Conservation (phyloP, 2,888 invertebrate species). For the Drosophila aldrichi region DNA sequence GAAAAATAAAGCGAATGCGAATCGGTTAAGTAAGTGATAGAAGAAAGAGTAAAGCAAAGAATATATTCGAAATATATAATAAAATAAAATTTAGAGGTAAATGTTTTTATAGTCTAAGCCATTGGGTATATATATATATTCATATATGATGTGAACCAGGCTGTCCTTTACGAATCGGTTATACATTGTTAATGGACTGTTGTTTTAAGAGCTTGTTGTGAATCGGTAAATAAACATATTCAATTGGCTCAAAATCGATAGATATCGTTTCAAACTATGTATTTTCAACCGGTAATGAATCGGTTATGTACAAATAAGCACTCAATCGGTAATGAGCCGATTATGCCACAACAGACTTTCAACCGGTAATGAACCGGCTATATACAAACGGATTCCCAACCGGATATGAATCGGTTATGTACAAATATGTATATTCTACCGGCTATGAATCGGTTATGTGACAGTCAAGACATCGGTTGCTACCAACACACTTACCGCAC, state of each 20-base stretch:
- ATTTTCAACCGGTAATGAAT: background rate
- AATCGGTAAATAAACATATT: background rate
- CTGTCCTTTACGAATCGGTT: background rate
- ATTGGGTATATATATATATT: too few relatives aligned
- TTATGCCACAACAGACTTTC: background rate
- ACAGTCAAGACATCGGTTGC: background rate
- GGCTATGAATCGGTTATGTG: background rate
- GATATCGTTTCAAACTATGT: background rate
- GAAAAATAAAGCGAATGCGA: background rate
- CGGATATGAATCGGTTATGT: background rate
- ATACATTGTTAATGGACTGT: background rate
- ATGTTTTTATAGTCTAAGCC: background rate
- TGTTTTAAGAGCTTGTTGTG: too few relatives aligned
- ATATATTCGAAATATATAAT: background rate
- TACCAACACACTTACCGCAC: conserved; percentile 88
- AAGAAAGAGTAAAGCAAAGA: background rate
- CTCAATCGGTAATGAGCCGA: background rate
- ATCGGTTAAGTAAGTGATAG: background rate
- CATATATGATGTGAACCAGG: too few relatives aligned
- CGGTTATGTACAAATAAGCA: background rate
- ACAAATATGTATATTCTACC: background rate
- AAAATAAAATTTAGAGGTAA: background rate
- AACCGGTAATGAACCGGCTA: conserved; percentile 6
- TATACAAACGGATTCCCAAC: background rate
- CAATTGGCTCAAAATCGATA: background rate